phyloP scores from a whole-genome alignment of 1,140 invertebrate species.

The Brachionus asplanchnoidis region DNA sequence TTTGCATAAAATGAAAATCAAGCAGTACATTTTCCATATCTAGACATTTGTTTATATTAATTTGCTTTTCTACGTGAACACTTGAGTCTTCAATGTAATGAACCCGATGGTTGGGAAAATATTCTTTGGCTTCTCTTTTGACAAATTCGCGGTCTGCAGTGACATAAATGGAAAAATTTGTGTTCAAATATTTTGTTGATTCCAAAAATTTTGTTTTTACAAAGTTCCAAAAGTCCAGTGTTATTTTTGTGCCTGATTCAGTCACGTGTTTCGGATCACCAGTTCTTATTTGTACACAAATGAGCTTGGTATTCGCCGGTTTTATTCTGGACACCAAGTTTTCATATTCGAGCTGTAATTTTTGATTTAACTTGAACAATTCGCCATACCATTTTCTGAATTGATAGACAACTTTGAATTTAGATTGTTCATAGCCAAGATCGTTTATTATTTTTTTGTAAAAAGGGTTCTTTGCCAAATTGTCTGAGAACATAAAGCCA shows the following conservation, averaged over 20 bases:
- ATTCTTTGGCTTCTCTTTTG: not conserved
- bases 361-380: not conserved
- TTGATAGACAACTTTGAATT: not conserved
- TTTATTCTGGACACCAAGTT: not conserved
- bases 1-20: slow-evolving; percentile 38
- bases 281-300: slow-evolving; percentile 20
- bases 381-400: slow-evolving; percentile 2
- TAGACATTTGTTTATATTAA: not conserved
- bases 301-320: not conserved
- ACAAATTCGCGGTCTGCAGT: not conserved
- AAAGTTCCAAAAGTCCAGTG: not conserved
- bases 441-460: not conserved
- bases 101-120: not conserved
- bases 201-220: not conserved
- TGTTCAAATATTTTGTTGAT: not conserved
- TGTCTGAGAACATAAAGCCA: not conserved
- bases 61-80: not conserved
- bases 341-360: not conserved
- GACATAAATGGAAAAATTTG: slow-evolving; percentile 21
- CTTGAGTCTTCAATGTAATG: not conserved
- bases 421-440: not conserved
- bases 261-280: not conserved
- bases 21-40: slow-evolving; percentile 1
- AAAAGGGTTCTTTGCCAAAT: not conserved
- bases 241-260: not conserved